These are phyloP conservation scores for Pachymerium ferrugineum DNA, from an alignment of 2,888 invertebrate genomes.

Conservation along the genomic window DNA sequence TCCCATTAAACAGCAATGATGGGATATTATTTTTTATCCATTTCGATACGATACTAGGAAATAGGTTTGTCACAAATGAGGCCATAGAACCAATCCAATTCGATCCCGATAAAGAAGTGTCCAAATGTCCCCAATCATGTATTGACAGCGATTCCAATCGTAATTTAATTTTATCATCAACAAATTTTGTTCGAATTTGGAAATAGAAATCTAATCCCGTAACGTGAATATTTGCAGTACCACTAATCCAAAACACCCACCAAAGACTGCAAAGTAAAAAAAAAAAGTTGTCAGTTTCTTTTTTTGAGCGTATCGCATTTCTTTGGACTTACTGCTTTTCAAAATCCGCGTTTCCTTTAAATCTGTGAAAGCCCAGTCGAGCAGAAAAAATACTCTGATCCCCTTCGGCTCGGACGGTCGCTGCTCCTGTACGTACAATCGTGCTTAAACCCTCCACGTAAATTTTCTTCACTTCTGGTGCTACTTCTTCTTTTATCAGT, in stretches of 20 bases:
- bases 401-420: background rate
- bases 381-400: background rate
- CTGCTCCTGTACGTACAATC: background rate
- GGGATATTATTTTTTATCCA: background rate
- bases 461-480: background rate
- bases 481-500: background rate
- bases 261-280: background rate
- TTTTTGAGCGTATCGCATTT: background rate
- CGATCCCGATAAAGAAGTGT: background rate
- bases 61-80: background rate
- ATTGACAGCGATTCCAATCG: background rate
- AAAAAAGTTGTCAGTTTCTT: background rate
- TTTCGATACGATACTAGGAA: background rate
- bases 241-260: background rate
- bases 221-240: background rate
- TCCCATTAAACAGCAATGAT: background rate
- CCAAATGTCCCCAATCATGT: background rate
- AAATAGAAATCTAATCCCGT: background rate
- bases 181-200: background rate
- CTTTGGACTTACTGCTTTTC: background rate
- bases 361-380: background rate
- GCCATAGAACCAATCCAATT: background rate
- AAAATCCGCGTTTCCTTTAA: background rate
- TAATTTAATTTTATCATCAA: background rate
- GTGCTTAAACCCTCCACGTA: background rate